Evolutionary conservation across 2,113 vertebrate genomes (phyloP).

Genomic region (Dicrurus megarhynchus): DNA sequence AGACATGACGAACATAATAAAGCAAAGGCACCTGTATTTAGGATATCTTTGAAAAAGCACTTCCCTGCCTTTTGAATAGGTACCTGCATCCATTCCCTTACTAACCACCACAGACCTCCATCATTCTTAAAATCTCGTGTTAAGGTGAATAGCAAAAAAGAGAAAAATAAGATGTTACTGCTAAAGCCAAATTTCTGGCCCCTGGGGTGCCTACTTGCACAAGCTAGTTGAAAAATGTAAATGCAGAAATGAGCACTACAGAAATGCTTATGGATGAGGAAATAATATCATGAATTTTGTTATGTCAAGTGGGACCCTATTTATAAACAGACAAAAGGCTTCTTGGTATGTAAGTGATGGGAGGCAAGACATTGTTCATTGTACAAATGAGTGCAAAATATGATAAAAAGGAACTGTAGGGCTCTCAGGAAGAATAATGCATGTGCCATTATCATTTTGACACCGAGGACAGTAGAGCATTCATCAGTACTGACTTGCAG

Average conservation of each 20-base stretch:
- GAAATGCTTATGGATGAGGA: slow-evolving; percentile 54
- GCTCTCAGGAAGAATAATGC: slow-evolving; percentile 32
- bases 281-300: slow-evolving; percentile 40
- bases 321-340: slow-evolving; percentile 60
- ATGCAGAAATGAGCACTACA: slow-evolving; percentile 6
- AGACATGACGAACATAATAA: slow-evolving; percentile 31
- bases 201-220: not conserved
- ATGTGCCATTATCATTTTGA: not conserved
- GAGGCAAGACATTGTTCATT: slow-evolving; percentile 33
- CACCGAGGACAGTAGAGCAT: not conserved
- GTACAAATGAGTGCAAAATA: slow-evolving; percentile 45
- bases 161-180: not conserved
- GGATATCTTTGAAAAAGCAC: not conserved
- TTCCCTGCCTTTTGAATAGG: not conserved
- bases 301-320: slow-evolving; percentile 49
- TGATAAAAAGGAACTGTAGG: not conserved
- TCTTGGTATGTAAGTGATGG: slow-evolving; percentile 35
- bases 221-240: slow-evolving; percentile 20
- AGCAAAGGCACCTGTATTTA: not conserved
- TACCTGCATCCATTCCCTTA: not conserved
- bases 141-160: not conserved
- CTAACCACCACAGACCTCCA: not conserved
- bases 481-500: not conserved
- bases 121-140: not conserved
- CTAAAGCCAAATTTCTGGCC: not conserved